phyloP scores from a whole-genome alignment of 2,113 vertebrate species.

The Cinclus mexicanus region DNA sequence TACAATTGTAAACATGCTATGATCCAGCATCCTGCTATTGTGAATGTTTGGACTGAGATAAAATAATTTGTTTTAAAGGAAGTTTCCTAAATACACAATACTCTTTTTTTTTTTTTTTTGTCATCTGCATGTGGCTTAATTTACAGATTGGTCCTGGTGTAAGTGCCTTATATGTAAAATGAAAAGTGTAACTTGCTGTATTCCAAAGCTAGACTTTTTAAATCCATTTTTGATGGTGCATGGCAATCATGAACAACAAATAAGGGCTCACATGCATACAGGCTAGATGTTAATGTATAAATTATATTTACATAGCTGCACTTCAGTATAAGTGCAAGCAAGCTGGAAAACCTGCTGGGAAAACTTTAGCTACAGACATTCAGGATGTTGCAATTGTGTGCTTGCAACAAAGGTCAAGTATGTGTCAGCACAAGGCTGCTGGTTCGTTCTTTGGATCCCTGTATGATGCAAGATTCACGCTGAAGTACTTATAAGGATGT shows the following conservation, averaged over 20 bases:
- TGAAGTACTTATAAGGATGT: background rate
- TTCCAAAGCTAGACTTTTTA: background rate
- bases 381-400: conserved; percentile 11
- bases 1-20: background rate
- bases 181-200: background rate
- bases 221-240: background rate
- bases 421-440: conserved; percentile 26
- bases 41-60: conserved; percentile 36
- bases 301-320: background rate
- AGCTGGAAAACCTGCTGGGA: conserved; percentile 15
- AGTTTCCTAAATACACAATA: conserved; percentile 2
- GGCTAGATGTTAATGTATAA: background rate
- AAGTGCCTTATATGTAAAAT: background rate
- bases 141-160: background rate
- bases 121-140: background rate
- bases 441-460: background rate
- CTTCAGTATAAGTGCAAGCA: background rate
- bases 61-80: conserved; percentile 48
- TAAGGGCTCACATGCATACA: background rate
- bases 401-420: conserved; percentile 10
- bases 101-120: background rate
- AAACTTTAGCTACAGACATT: conserved; percentile 1
- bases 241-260: background rate
- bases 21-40: conserved; percentile 68
- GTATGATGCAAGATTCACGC: background rate